Percentiles rank a stretch among this genome's conserved stretches.
Evolutionary conservation across 1,140 invertebrate genomes (phyloP).

Genomic region (Pteromalus puparum): DNA sequence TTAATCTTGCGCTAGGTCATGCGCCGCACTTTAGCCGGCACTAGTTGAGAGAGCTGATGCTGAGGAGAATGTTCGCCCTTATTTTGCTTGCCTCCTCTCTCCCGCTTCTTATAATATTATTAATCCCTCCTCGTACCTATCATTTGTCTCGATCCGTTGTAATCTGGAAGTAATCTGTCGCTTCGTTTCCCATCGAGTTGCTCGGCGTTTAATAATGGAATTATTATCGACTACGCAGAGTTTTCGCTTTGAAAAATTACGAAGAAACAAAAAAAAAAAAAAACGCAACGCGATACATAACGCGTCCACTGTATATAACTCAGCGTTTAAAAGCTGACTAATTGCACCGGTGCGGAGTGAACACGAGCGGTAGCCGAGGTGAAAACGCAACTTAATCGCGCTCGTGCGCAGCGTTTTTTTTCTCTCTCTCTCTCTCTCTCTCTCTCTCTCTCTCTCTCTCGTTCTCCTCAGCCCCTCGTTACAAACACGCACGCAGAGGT

Average conservation of each 20-base stretch:
- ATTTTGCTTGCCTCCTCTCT: background rate
- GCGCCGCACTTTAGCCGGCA: constrained; percentile 7
- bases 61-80: background rate
- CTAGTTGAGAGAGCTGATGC: no score
- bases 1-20: constrained; percentile 26
- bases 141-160: background rate
- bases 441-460: background rate
- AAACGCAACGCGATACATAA: background rate
- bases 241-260: background rate
- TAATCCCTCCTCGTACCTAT: constrained; percentile 20
- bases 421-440: background rate
- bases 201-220: no score
- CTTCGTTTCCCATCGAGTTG: background rate
- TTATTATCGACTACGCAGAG: no score
- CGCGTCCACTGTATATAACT: background rate
- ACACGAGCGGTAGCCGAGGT: no score
- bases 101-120: background rate
- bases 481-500: constrained; percentile 13
- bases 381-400: background rate
- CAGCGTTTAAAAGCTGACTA: background rate
- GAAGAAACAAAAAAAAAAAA: background rate
- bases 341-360: background rate
- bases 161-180: background rate
- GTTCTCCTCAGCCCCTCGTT: constrained; percentile 41
- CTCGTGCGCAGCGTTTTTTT: background rate